A percentile compares a stretch with the other conserved stretches of the same genome.
phyloP scores from a whole-genome alignment of 2,797 vertebrate genomes.

The Enteromius argenteus region DNA sequence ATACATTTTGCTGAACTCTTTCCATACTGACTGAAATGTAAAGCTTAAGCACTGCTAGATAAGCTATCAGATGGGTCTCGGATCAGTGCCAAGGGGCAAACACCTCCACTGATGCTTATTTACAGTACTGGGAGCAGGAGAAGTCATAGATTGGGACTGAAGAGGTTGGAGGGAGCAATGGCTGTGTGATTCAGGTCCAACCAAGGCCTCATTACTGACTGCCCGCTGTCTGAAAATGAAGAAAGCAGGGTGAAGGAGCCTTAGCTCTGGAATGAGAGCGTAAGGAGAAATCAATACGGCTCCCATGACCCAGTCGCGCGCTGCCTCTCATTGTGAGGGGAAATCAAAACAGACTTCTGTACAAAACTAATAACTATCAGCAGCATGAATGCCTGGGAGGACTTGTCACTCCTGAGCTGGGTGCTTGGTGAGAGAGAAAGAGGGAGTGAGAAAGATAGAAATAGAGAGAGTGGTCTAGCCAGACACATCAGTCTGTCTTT shows the following conservation, averaged over 20 bases:
- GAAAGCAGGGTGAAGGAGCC: slow-evolving; percentile 39
- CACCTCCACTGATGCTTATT: slow-evolving; percentile 48
- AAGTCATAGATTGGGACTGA: slow-evolving; percentile 38
- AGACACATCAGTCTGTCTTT: slow-evolving; percentile 58
- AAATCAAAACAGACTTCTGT: slow-evolving; percentile 68
- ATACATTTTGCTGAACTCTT: neutral
- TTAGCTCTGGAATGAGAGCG: slow-evolving; percentile 61
- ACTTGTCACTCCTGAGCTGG: slow-evolving; percentile 53
- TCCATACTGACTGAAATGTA: slow-evolving; percentile 5
- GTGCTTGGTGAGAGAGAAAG: slow-evolving; percentile 39
- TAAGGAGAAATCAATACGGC: slow-evolving; percentile 76
- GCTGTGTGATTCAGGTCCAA: slow-evolving; percentile 57
- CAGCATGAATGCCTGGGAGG: slow-evolving; percentile 55
- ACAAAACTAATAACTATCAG: slow-evolving; percentile 68
- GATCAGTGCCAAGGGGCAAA: slow-evolving; percentile 38
- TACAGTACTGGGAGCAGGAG: slow-evolving; percentile 37
- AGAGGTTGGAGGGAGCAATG: slow-evolving; percentile 48
- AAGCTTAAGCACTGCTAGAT: slow-evolving; percentile 24
- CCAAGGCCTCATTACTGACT: slow-evolving; percentile 50
- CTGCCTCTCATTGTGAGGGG: slow-evolving; percentile 59
- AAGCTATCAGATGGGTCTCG: slow-evolving; percentile 29
- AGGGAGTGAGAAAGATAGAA: slow-evolving; percentile 60
- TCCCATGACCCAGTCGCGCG: slow-evolving; percentile 74
- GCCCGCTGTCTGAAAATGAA: slow-evolving; percentile 45
- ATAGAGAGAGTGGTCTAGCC: slow-evolving; percentile 61